Evolutionary conservation across 2,113 vertebrate genomes (phyloP).

Genomic region (Dasyornis broadbenti): DNA sequence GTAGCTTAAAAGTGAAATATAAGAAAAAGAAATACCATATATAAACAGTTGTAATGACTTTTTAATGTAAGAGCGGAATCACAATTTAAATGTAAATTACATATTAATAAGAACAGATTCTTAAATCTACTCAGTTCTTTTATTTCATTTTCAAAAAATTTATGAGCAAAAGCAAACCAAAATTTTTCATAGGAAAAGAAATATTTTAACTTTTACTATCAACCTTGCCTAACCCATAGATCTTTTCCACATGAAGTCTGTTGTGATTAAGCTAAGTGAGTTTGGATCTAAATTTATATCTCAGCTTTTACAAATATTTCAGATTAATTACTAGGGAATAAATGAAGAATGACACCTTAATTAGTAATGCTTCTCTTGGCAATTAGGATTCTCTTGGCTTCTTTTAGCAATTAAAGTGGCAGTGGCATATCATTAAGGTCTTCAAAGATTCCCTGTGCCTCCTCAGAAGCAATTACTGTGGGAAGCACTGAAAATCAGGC

Average conservation of each 20-base stretch:
- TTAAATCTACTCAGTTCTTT: neutral
- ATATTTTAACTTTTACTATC: slow-evolving; percentile 20
- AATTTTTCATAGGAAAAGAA: neutral
- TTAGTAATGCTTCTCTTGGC: slow-evolving; percentile 71
- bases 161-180: neutral
- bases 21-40: neutral
- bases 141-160: slow-evolving; percentile 8
- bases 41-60: neutral
- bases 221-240: slow-evolving; percentile 34
- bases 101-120: neutral
- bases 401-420: slow-evolving; percentile 74
- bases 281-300: slow-evolving; percentile 69
- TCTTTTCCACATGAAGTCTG: slow-evolving; percentile 44
- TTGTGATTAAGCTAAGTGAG: slow-evolving; percentile 53
- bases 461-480: slow-evolving; percentile 71
- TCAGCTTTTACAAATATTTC: slow-evolving; percentile 69
- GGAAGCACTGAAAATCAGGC: slow-evolving; percentile 68
- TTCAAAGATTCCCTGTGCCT: slow-evolving; percentile 64
- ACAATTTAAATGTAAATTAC: neutral
- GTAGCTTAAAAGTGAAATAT: neutral
- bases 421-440: slow-evolving; percentile 72
- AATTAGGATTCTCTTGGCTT: slow-evolving; percentile 75
- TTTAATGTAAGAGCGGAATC: neutral
- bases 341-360: slow-evolving; percentile 76
- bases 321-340: slow-evolving; percentile 72